Evolutionary conservation across 64 coral and sea anemone genomes (phyloP).

Genomic region (Stylophora pistillata): DNA sequence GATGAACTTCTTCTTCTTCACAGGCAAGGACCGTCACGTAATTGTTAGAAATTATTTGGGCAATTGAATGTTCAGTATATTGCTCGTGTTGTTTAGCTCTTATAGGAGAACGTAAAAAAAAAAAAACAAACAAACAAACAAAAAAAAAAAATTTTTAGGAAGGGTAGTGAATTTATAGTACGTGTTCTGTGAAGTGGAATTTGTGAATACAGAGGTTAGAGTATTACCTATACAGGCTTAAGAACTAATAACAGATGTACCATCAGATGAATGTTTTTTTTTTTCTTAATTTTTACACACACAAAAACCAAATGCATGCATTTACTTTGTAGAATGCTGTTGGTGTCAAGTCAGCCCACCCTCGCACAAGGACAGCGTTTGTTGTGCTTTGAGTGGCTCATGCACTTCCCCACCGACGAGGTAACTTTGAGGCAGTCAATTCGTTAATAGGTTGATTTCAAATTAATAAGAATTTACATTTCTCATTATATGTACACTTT

Average conservation of each 20-base stretch:
- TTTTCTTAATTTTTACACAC: neutral
- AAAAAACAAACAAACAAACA: no score
- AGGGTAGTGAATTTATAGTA: no score
- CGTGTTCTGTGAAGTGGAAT: no score
- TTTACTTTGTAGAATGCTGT: constrained; percentile 44
- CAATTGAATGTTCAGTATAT: no score
- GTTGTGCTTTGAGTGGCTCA: constrained; percentile 77
- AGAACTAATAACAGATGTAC: no score
- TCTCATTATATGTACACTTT: no score
- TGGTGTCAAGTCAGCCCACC: constrained; percentile 59
- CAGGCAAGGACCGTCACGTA: constrained; percentile 36
- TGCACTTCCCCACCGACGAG: constrained; percentile 67
- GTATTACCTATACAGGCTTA: no score
- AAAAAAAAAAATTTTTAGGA: no score
- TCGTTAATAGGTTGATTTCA: no score
- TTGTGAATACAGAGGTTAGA: no score
- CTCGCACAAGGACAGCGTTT: constrained; percentile 55
- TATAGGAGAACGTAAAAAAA: neutral
- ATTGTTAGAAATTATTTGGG: neutral
- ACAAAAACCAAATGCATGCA: neutral
- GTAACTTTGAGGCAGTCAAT: neutral
- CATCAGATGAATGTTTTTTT: no score
- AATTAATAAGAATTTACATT: neutral
- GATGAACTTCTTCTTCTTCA: constrained; percentile 84
- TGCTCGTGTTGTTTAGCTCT: neutral